Conservation (phyloP, 2,888 invertebrate species). For the Amiota minor region DNA sequence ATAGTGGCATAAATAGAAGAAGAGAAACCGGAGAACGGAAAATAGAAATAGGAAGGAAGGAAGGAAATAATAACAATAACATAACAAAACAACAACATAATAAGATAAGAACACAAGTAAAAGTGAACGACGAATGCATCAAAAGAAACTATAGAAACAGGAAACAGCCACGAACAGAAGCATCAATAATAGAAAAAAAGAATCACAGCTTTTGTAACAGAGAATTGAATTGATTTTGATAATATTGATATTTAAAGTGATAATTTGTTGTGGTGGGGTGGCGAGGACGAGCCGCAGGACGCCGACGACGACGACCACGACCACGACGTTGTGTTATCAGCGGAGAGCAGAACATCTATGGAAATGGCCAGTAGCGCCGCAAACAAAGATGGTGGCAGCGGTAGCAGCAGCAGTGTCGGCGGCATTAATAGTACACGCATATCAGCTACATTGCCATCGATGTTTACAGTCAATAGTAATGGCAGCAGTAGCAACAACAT, state of each 20-base stretch:
- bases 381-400: constrained; percentile 24
- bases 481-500: constrained; percentile 38
- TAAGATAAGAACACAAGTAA: too few species aligned
- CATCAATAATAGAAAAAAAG: too few species aligned
- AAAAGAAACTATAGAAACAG: too few species aligned
- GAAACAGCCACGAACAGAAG: too few species aligned
- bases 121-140: too few species aligned
- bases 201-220: constrained; percentile 33
- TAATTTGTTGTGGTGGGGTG: constrained; percentile 12
- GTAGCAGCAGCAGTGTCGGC: constrained; percentile 25
- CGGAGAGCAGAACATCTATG: background rate
- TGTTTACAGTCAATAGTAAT: constrained; percentile 48
- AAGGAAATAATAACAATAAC: too few species aligned
- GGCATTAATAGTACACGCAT: constrained; percentile 34
- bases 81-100: too few species aligned
- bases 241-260: background rate
- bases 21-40: too few species aligned
- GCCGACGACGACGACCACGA: background rate
- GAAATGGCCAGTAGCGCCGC: constrained; percentile 49
- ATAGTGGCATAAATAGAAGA: too few species aligned
- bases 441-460: constrained; percentile 54
- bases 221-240: background rate
- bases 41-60: too few species aligned
- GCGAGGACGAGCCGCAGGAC: constrained; percentile 47
- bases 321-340: constrained; percentile 13